Evolutionary conservation across 2,888 invertebrate genomes (phyloP).

Genomic region (Tortricodes alternella): DNA sequence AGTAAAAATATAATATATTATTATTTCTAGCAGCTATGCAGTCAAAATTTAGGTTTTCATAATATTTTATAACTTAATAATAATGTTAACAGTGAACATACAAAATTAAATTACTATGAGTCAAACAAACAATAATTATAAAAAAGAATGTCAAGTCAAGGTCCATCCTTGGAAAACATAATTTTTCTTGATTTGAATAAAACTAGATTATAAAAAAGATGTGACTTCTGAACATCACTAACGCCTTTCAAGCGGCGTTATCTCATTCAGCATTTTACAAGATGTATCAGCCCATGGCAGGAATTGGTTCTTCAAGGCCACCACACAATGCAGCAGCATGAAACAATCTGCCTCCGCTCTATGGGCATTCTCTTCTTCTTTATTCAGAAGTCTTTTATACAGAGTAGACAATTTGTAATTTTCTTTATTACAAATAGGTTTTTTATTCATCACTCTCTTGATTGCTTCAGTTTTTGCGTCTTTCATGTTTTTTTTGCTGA

Average conservation of each 20-base stretch:
- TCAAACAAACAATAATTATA: too few species aligned
- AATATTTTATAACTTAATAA: neutral
- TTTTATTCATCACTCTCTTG: conserved; percentile 33
- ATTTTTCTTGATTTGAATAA: neutral
- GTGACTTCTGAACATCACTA: conserved; percentile 14
- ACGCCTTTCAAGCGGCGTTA: conserved; percentile 50
- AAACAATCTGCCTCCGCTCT: conserved; percentile 87
- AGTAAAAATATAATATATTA: neutral
- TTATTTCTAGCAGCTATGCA: neutral
- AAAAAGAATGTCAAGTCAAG: neutral
- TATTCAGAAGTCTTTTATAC: conserved; percentile 79
- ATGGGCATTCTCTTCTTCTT: conserved; percentile 77
- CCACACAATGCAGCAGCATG: conserved; percentile 84
- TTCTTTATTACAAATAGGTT: conserved; percentile 31
- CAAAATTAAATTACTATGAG: too few species aligned
- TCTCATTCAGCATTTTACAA: conserved; percentile 49
- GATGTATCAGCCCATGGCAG: conserved; percentile 74
- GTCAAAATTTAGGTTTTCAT: conserved; percentile 1
- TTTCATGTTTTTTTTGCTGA: conserved; percentile 1
- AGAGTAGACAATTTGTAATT: conserved; percentile 79
- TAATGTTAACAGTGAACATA: too few species aligned
- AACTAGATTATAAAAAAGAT: neutral
- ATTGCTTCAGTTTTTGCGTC: conserved; percentile 31
- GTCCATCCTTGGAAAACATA: neutral
- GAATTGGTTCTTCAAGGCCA: conserved; percentile 81